Percentiles rank a stretch among this genome's conserved stretches.
Evolutionary conservation across 1,140 invertebrate species (phyloP).

Genomic region (Ditylenchus dipsaci): DNA sequence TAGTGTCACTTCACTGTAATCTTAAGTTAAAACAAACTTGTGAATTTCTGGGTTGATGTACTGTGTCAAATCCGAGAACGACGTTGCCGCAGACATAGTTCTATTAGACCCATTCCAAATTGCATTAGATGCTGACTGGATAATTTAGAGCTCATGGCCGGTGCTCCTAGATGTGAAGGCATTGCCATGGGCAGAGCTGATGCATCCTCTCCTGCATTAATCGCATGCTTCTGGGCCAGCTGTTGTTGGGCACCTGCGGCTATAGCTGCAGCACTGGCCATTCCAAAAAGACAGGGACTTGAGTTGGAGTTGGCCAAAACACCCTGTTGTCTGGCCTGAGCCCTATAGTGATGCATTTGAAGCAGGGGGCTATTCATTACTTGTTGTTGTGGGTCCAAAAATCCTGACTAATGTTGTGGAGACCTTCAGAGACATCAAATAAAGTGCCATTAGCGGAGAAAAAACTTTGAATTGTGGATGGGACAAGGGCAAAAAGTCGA

Average conservation of each 20-base stretch:
- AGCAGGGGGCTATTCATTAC: background rate
- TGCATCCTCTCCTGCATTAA: background rate
- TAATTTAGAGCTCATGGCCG: no score
- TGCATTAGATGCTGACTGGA: background rate
- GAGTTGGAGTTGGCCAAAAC: background rate
- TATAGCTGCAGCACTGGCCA: background rate
- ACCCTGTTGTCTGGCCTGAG: background rate
- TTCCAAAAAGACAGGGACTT: background rate
- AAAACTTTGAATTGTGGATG: background rate
- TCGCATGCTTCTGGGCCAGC: no score
- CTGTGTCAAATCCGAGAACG: slow-evolving; percentile 22
- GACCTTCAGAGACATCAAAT: background rate
- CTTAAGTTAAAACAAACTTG: no score
- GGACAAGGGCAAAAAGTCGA: background rate
- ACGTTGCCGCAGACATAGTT: background rate
- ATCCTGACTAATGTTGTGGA: background rate
- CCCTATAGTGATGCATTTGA: background rate
- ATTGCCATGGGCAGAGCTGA: background rate
- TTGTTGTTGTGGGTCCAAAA: background rate
- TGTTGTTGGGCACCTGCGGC: background rate
- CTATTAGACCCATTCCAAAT: background rate
- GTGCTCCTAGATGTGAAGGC: background rate
- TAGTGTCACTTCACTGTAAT: no score
- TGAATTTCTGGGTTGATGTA: slow-evolving; percentile 32
- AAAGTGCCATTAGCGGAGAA: background rate